These are phyloP conservation scores for Haemorhous mexicanus DNA, from an alignment of 2,113 vertebrate genomes.

Conservation along the genomic window DNA sequence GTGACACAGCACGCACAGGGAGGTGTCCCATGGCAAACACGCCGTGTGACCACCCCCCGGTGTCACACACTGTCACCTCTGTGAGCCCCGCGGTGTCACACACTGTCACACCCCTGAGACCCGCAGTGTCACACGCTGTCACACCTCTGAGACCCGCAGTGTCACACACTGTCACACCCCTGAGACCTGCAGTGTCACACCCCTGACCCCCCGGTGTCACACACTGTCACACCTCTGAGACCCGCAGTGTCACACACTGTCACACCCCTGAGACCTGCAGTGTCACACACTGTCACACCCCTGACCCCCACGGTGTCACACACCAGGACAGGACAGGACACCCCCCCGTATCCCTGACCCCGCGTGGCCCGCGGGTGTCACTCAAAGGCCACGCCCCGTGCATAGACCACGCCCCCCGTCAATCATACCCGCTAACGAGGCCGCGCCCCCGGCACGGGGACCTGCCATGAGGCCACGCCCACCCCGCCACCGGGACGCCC, in stretches of 20 bases:
- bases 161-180: too few relatives aligned
- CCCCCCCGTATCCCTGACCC: background rate
- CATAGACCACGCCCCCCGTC: background rate
- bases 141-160: too few relatives aligned
- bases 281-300: too few relatives aligned
- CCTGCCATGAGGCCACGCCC: background rate
- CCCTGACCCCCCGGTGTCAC: background rate
- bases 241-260: background rate
- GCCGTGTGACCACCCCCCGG: background rate
- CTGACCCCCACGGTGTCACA: too few relatives aligned
- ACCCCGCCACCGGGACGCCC: background rate
- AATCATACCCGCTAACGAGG: fast-evolving
- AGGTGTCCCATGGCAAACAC: background rate
- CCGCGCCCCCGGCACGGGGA: background rate
- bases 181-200: too few relatives aligned
- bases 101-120: too few relatives aligned
- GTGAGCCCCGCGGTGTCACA: too few relatives aligned
- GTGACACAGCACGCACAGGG: background rate
- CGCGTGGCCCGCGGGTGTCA: background rate
- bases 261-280: too few relatives aligned
- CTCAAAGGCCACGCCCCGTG: background rate
- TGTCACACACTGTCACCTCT: background rate
- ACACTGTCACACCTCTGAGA: fast-evolving
- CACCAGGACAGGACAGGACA: background rate
- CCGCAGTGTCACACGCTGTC: too few relatives aligned